phyloP scores from a whole-genome alignment of 2,797 vertebrate species.

The Oreortyx pictus region DNA sequence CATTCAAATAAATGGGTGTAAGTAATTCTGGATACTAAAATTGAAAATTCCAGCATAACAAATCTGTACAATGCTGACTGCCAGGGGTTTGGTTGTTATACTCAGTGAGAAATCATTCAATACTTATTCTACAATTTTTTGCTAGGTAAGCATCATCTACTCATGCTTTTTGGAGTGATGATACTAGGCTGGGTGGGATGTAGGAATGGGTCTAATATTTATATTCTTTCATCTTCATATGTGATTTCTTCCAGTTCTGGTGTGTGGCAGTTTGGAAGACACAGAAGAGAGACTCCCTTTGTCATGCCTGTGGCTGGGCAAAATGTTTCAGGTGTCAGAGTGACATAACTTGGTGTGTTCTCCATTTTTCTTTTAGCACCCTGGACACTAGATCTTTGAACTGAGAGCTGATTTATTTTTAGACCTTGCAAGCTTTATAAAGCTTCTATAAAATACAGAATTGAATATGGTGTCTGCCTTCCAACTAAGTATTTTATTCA shows the following conservation, averaged over 20 bases:
- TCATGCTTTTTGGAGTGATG: background rate
- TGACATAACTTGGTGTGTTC: background rate
- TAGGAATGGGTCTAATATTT: background rate
- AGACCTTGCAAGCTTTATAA: background rate
- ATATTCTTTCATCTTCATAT: background rate
- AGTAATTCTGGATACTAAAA: background rate
- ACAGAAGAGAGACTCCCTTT: background rate
- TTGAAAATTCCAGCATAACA: background rate
- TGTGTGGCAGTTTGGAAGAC: rapidly evolving
- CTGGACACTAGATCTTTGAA: background rate
- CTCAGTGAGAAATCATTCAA: background rate
- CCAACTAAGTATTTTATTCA: background rate
- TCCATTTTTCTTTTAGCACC: background rate
- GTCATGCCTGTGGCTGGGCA: background rate
- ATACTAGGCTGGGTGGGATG: too few species aligned
- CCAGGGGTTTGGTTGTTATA: background rate
- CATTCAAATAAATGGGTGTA: background rate
- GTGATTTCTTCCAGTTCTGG: background rate
- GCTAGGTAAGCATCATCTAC: background rate
- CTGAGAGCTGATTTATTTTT: background rate
- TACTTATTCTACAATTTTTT: background rate
- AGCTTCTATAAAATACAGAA: background rate
- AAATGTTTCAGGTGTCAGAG: background rate
- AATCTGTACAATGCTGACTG: background rate
- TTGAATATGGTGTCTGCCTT: background rate